phyloP scores from a whole-genome alignment of 2,113 vertebrate species.

The Chaenocephalus aceratus region DNA sequence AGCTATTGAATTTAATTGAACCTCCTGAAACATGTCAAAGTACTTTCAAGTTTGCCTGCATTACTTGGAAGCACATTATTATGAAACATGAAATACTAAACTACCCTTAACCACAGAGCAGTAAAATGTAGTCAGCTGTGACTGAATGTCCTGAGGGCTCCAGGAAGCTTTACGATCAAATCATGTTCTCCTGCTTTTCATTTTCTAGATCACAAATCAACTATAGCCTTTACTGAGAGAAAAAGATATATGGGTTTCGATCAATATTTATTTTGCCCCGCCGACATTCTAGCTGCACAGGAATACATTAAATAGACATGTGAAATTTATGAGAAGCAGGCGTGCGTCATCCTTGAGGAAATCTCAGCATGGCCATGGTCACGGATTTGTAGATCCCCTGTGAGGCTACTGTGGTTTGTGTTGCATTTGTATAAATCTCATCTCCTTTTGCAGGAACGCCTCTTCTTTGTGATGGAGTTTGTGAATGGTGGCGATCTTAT shows the following conservation, averaged over 20 bases:
- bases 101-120: conserved; percentile 17
- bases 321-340: conserved; percentile 48
- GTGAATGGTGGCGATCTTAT: conserved; percentile 98
- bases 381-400: conserved; percentile 14
- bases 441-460: conserved; percentile 87
- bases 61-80: conserved; percentile 8
- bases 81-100: neutral
- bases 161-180: conserved; percentile 30
- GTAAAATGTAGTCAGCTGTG: conserved; percentile 26
- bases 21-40: no score
- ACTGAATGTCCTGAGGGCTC: conserved; percentile 35
- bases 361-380: conserved; percentile 24
- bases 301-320: conserved; percentile 42
- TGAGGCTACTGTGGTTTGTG: conserved; percentile 1
- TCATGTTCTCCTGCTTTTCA: conserved; percentile 21
- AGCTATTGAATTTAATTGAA: neutral
- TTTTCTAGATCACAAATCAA: conserved; percentile 57
- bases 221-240: conserved; percentile 64
- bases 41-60: neutral
- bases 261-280: conserved; percentile 26
- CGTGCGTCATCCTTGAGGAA: conserved; percentile 34
- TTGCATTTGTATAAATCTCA: conserved; percentile 27
- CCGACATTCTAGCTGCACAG: conserved; percentile 41
- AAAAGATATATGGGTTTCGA: conserved; percentile 70
- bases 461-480: conserved; percentile 99